Conservation (phyloP, 2,113 vertebrate species). For the Corvus hawaiiensis region DNA sequence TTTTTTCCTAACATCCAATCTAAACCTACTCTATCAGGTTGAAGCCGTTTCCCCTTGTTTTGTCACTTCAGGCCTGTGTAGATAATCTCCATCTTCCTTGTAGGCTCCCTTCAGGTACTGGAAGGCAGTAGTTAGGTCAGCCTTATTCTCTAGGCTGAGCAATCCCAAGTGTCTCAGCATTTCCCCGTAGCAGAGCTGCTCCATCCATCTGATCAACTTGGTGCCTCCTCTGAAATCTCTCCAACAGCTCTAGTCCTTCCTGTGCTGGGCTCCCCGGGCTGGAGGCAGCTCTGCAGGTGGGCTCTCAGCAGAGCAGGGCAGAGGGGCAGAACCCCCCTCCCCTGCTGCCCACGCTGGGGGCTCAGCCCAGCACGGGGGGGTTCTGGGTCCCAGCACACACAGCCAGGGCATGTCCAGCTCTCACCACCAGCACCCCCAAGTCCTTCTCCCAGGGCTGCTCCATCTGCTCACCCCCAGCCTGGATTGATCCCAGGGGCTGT, state of each 20-base stretch:
- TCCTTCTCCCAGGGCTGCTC: background rate
- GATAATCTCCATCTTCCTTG: background rate
- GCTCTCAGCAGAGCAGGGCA: background rate
- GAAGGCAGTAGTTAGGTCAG: background rate
- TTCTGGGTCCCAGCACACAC: fast-evolving
- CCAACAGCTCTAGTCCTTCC: background rate
- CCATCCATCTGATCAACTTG: background rate
- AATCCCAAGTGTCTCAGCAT: background rate
- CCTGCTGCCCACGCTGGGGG: background rate
- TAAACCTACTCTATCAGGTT: too few species aligned
- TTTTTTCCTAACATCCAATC: background rate
- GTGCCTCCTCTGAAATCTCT: background rate
- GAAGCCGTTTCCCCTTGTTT: background rate
- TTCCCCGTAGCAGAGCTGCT: background rate
- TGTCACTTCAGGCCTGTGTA: background rate
- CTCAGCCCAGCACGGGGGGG: background rate
- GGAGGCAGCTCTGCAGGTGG: background rate
- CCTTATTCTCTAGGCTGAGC: background rate
- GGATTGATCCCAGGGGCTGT: background rate
- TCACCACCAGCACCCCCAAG: background rate
- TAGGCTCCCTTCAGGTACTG: background rate
- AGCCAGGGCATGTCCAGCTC: background rate
- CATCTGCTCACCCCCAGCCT: background rate
- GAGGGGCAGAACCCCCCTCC: background rate
- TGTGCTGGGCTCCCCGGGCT: background rate